Evolutionary conservation across 2,797 vertebrate genomes (phyloP), one percentile per base, ranked within the genome.

Genomic region (Lindbergichthys nudifrons): DNA sequence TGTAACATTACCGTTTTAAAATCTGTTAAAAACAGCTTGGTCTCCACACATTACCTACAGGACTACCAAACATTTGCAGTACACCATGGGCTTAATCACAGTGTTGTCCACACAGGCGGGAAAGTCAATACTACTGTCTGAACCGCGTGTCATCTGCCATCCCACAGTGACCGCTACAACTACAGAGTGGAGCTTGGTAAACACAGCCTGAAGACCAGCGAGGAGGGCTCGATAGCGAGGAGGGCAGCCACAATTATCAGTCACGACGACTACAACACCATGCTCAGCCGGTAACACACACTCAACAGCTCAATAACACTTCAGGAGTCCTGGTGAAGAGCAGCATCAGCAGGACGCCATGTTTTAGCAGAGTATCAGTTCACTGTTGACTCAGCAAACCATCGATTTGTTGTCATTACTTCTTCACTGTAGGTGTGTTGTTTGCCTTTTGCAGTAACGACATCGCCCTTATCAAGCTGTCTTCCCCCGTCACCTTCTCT

Each of bases 401-500:
- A 8, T 10, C 2, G 19, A 42, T 62, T 39, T 11, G 63, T 32
- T 47, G 2, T 45, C 7, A 54, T 48, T 5, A 48, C 45, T 32
- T 59, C 4, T 56, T 65, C 0, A 41, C 51, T 57, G 36, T 46
- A 5, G 26, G 3, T 47, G 21, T 46, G 26, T 14, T 51, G 10
- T 67, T 78, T 16, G 3, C 15, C 5, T 47, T 59, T 47, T 50
- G 46, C 75, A 94, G 90, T 47, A 91, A 97, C 0, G 96, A 98
- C 88, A 96, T 97, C 0, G 96, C 96, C 66, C 87, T 97, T 82
- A 77, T 98, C 84, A 97, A 97, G 87, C 92, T 97, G 81, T 84
- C 88, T 0, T 70, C 93, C 30, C 78, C 87, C 0, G 93, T 96
- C 61, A 16, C 83, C 48, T 67, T 92, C 76, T 94, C 84, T 0